These are phyloP conservation scores for Tretioscincus oriximinensis DNA, from an alignment of 2,113 vertebrate genomes.

Conservation along the genomic window DNA sequence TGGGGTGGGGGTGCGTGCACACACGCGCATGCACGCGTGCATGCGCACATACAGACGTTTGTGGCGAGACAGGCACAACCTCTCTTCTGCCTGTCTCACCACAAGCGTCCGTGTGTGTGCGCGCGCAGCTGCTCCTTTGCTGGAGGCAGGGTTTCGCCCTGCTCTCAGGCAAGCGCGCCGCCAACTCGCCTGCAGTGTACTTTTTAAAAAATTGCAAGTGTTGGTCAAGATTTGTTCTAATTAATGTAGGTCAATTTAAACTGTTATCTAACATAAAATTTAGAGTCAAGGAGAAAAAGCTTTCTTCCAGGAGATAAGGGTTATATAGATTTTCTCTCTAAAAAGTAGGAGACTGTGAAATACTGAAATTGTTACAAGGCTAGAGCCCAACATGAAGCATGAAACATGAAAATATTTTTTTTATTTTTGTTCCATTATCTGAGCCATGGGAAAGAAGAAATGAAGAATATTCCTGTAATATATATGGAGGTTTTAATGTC, in stretches of 20 bases:
- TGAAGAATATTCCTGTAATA: slow-evolving; percentile 59
- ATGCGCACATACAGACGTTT: too few species aligned
- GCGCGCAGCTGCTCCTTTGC: too few species aligned
- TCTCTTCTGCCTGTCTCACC: too few species aligned
- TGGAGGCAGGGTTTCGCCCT: too few species aligned
- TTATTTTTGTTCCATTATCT: slow-evolving; percentile 66
- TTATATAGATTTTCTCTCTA: background rate
- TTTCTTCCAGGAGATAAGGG: slow-evolving; percentile 14
- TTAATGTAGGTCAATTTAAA: background rate
- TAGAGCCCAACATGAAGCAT: slow-evolving; percentile 37
- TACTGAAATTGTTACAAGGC: slow-evolving; percentile 54
- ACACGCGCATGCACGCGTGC: too few species aligned
- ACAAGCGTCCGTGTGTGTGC: too few species aligned
- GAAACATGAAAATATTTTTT: slow-evolving; percentile 43
- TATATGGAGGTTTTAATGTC: slow-evolving; percentile 50
- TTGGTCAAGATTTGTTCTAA: slow-evolving; percentile 30
- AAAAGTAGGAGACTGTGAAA: slow-evolving; percentile 37
- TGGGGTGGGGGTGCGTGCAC: too few species aligned
- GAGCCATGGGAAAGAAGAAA: slow-evolving; percentile 52
- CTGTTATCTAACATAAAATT: slow-evolving; percentile 1
- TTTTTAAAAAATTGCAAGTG: background rate
- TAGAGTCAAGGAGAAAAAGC: slow-evolving; percentile 23
- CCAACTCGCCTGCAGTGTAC: too few species aligned
- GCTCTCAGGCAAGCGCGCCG: too few species aligned
- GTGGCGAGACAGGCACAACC: too few species aligned